phyloP scores from a whole-genome alignment of 2,888 invertebrate species.

The Drosophila melanosoma region DNA sequence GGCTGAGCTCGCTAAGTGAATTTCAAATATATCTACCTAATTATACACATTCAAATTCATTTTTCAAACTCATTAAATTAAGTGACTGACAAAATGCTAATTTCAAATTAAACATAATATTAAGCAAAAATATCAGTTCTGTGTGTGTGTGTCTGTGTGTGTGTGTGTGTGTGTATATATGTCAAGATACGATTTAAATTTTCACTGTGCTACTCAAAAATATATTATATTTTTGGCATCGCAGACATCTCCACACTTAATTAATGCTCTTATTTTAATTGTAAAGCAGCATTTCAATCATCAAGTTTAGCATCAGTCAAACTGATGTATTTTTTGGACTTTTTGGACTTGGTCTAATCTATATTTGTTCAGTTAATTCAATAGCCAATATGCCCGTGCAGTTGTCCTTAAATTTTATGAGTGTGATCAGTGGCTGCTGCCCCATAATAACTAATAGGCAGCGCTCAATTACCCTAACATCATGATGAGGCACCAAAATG shows the following conservation, averaged over 20 bases:
- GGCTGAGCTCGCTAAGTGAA: neutral
- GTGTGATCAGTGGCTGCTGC: constrained; percentile 2
- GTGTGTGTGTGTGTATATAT: no score
- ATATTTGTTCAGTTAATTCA: neutral
- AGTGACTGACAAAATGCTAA: neutral
- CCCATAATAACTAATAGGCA: constrained; percentile 30
- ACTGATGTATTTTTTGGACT: neutral
- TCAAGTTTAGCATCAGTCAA: neutral
- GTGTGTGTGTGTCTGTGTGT: neutral
- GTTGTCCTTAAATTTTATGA: neutral
- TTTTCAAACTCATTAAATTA: neutral
- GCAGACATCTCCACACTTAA: neutral
- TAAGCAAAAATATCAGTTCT: neutral
- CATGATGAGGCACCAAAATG: constrained; percentile 46
- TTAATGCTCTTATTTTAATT: neutral
- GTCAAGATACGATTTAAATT: neutral
- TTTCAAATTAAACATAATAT: neutral
- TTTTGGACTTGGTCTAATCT: no score
- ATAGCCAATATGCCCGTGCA: neutral
- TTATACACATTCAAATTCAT: neutral
- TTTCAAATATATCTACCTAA: neutral
- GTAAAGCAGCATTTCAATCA: neutral
- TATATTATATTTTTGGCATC: neutral
- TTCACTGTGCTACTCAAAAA: neutral
- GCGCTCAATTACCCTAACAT: constrained; percentile 53